A percentile compares a stretch with the other conserved stretches of the same genome.
Evolutionary conservation across 2,797 vertebrate species (phyloP).

Genomic region (Tadarida brasiliensis): DNA sequence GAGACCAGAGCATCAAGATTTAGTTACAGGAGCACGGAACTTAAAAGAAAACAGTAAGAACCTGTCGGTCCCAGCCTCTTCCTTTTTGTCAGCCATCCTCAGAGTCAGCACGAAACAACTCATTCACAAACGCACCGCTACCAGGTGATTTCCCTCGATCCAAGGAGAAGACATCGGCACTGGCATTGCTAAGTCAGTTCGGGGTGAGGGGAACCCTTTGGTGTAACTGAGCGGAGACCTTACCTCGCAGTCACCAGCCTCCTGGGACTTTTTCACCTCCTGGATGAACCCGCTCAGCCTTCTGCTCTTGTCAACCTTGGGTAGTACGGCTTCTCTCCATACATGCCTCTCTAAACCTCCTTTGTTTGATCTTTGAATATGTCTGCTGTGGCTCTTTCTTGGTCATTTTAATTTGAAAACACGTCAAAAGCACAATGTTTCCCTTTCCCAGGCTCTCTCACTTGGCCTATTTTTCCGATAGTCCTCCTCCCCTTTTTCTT

Average conservation of each 20-base stretch:
- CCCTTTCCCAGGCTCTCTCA: no score
- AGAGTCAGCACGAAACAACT: not conserved
- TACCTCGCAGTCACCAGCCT: not conserved
- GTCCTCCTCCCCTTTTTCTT: not conserved
- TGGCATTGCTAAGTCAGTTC: not conserved
- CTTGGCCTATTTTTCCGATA: not conserved
- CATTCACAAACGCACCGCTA: not conserved
- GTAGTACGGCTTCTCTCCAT: not conserved
- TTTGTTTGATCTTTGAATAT: not conserved
- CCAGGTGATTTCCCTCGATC: no score
- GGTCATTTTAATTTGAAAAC: not conserved
- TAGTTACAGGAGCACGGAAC: not conserved
- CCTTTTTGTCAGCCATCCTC: not conserved
- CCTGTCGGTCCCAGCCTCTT: not conserved
- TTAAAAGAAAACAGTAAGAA: not conserved
- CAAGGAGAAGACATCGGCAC: not conserved
- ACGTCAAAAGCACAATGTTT: not conserved
- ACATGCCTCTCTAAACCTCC: not conserved
- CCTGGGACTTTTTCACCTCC: not conserved
- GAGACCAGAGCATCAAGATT: constrained; percentile 11
- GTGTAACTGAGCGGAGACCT: not conserved
- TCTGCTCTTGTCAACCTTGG: not conserved
- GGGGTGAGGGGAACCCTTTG: not conserved
- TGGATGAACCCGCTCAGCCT: not conserved
- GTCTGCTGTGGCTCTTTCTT: not conserved